Evolutionary conservation across 2,888 invertebrate genomes (phyloP), one percentile per base, ranked within the genome.

Genomic region (Drosophila formosana): DNA sequence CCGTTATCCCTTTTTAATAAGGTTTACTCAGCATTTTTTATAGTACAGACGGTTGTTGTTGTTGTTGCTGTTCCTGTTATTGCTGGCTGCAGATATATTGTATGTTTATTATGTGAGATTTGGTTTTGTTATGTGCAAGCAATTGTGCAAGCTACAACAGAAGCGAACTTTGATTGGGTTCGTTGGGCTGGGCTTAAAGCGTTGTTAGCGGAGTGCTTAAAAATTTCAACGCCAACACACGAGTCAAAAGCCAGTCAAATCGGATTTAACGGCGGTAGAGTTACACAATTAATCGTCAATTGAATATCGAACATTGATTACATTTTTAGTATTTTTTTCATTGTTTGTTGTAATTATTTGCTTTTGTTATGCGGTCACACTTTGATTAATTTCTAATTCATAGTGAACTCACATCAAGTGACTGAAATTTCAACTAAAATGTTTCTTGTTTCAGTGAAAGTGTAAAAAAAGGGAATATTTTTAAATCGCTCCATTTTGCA

Each of bases 1-100:
- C 80, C 82, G 83, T 85, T 85, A 85, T 85, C 89, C 85, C 89
- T 85, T 88, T 85, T 85, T 85, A 85, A 85, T 85, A 85, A 85
- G 85, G 85, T 85, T 85, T 89, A 89, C 85, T 85, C 85, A 88
- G 85, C 85, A 89, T 71, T 85, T 81, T 78, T 73, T 58, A 34
- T 63, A 39, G 23, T 49, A 47, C 34, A 62, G 50, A 58, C 46
- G 52, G 34, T 47, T 57, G 45, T 56, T 61, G 46, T 52, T 64
- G 47, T 51, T 61, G 51, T 55, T 66, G 47, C 45, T 56, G 65
- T 47, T 30, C 13, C 4, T 57, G 46, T 51, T 61, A 55, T 55
- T 66, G 47, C 45, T 56, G 65, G 26, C 58, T 62, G 66, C 58
- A 58, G 28, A 37, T 56, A 34, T 34, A 73, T 81, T 70, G 79